Conservation (phyloP, 2,797 vertebrate species). For the Sebastes oblongus region DNA sequence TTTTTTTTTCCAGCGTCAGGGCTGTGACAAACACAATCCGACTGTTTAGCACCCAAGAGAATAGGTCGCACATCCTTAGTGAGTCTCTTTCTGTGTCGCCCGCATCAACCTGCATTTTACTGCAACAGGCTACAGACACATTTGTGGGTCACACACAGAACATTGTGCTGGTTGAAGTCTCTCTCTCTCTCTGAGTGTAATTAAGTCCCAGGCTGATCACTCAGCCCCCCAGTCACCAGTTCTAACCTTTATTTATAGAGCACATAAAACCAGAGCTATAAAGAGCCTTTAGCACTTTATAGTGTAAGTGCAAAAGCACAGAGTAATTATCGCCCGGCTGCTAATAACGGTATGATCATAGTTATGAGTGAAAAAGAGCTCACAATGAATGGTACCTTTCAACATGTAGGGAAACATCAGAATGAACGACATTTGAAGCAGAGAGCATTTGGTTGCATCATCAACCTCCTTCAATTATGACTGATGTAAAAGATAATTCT, state of each 20-base stretch:
- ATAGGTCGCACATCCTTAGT: neutral
- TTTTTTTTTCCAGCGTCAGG: no score
- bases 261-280: neutral
- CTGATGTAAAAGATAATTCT: neutral
- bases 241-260: conserved; percentile 1
- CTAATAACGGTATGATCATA: neutral
- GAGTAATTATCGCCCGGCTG: neutral
- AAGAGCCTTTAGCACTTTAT: neutral
- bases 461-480: neutral
- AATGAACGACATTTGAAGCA: no score
- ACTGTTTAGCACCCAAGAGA: neutral
- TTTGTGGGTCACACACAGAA: neutral
- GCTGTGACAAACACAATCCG: neutral
- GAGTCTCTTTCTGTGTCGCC: neutral
- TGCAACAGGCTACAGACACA: neutral
- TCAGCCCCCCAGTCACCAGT: neutral
- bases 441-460: neutral
- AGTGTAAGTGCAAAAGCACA: neutral
- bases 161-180: neutral
- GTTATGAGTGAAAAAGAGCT: neutral
- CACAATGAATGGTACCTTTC: neutral
- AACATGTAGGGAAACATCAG: neutral
- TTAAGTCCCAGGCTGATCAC: neutral
- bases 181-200: neutral
- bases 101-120: neutral